Conservation (phyloP, 2,888 invertebrate species). For the Monopis laevigella region DNA sequence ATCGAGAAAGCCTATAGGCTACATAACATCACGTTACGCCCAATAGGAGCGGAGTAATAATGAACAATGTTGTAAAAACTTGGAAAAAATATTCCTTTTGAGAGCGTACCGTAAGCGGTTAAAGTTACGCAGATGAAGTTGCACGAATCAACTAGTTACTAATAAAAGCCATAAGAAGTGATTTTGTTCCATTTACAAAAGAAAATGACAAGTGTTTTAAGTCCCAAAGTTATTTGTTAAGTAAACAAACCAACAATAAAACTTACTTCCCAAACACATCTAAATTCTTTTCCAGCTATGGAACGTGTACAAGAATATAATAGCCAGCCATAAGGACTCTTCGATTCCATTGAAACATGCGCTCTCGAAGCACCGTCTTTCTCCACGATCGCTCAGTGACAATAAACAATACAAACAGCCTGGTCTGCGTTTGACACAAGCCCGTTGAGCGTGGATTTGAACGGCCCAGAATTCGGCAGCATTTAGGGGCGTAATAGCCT, state of each 20-base stretch:
- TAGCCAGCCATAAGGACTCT: constrained; percentile 36
- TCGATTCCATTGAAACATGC: constrained; percentile 51
- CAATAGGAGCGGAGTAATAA: too few species aligned
- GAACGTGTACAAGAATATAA: constrained; percentile 37
- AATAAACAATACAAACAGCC: constrained; percentile 68
- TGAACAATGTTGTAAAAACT: too few species aligned
- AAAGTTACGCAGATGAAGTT: too few species aligned
- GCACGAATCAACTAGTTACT: too few species aligned
- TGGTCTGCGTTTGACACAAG: constrained; percentile 65
- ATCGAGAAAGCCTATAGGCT: too few species aligned
- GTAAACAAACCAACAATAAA: constrained; percentile 9
- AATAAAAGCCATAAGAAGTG: too few species aligned
- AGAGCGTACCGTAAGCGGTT: too few species aligned
- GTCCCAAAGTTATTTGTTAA: background rate
- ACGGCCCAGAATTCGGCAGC: constrained; percentile 61
- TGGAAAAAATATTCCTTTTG: too few species aligned
- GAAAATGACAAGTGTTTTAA: too few species aligned
- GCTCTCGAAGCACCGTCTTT: constrained; percentile 44
- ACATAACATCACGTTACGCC: too few species aligned
- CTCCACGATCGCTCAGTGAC: constrained; percentile 56
- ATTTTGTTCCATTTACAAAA: too few species aligned
- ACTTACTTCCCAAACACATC: constrained; percentile 7
- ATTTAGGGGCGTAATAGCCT: constrained; percentile 66
- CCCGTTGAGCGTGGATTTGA: constrained; percentile 63
- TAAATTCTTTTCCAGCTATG: constrained; percentile 20